Evolutionary conservation across 2,113 vertebrate species (phyloP).

Genomic region (Thunnus thynnus): DNA sequence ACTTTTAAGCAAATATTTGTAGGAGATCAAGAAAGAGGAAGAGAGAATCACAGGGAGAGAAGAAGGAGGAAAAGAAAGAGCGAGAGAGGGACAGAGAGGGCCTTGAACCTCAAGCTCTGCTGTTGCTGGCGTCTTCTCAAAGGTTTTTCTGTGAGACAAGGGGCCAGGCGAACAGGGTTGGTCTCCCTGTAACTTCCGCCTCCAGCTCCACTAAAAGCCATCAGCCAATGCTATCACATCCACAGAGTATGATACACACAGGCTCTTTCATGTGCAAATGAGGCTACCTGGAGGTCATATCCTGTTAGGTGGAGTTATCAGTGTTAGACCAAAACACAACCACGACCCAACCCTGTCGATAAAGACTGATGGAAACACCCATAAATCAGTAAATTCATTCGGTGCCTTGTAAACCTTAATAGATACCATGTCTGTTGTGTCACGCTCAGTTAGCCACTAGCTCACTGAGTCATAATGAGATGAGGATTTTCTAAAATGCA

Average conservation of each 20-base stretch:
- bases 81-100: conserved; percentile 66
- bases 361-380: conserved; percentile 34
- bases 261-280: conserved; percentile 43
- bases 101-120: conserved; percentile 75
- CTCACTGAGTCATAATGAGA: conserved; percentile 34
- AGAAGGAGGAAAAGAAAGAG: conserved; percentile 41
- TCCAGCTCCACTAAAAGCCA: conserved; percentile 46
- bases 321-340: conserved; percentile 27
- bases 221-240: conserved; percentile 23
- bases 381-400: conserved; percentile 29
- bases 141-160: conserved; percentile 78
- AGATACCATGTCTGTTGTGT: conserved; percentile 29
- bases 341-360: conserved; percentile 21
- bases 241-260: conserved; percentile 27
- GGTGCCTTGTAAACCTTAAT: conserved; percentile 59
- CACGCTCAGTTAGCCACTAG: conserved; percentile 28
- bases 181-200: conserved; percentile 62
- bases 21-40: conserved; percentile 73
- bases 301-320: conserved; percentile 46
- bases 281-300: conserved; percentile 46
- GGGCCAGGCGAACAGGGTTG: conserved; percentile 58
- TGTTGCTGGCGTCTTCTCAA: conserved; percentile 82
- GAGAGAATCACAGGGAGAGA: conserved; percentile 44
- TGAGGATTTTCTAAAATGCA: conserved; percentile 53
- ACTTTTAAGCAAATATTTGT: conserved; percentile 81